Evolutionary conservation across 53 echinoderm and acorn worm genomes (phyloP).

Genomic region (Holothuria scabra): DNA sequence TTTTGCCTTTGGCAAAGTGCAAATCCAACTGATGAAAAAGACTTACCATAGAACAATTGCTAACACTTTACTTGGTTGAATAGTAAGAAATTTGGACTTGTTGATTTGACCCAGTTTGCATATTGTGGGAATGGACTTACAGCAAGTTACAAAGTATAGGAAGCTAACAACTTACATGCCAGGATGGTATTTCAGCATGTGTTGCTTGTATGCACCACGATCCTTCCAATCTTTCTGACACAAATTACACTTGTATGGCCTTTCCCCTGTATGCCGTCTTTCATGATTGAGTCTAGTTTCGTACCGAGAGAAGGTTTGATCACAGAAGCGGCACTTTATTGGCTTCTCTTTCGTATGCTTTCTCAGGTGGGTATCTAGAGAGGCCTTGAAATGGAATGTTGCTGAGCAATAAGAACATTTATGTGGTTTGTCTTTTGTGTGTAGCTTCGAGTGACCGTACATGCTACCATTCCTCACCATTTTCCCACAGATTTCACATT

Average conservation of each 20-base stretch:
- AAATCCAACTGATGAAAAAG: no score
- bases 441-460: constrained; percentile 19
- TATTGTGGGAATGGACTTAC: no score
- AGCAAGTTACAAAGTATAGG: no score
- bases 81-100: no score
- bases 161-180: constrained; percentile 22
- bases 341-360: constrained; percentile 46
- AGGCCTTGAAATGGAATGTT: constrained; percentile 15
- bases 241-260: constrained; percentile 30
- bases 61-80: no score
- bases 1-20: no score
- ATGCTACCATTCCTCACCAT: background rate
- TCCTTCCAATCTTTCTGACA: constrained; percentile 43
- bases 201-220: background rate
- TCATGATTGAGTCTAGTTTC: constrained; percentile 32
- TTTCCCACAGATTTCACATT: constrained; percentile 10
- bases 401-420: constrained; percentile 1
- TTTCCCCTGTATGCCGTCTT: constrained; percentile 27
- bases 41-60: no score
- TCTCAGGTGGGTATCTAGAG: background rate
- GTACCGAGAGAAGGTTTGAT: constrained; percentile 13
- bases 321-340: constrained; percentile 32
- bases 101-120: no score
- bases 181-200: constrained; percentile 43
- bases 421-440: constrained; percentile 25